These are phyloP conservation scores for Gorilla gorilla DNA, from an alignment of 2,113 vertebrate species.

Conservation along the genomic window DNA sequence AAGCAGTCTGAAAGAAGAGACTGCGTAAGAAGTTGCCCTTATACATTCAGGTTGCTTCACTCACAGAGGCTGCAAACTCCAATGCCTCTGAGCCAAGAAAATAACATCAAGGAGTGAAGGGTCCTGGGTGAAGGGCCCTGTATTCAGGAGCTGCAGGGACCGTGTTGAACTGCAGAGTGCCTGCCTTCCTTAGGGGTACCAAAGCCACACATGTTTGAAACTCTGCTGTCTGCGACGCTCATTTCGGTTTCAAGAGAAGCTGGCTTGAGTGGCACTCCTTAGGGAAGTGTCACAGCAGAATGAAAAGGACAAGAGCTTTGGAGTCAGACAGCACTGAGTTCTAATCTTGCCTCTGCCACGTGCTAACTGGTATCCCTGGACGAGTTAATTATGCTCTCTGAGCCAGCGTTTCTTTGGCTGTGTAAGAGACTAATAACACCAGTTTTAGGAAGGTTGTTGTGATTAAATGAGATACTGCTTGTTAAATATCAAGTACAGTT, in stretches of 20 bases:
- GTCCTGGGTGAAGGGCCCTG: not conserved
- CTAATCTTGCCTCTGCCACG: not conserved
- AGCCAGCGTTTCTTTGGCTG: not conserved
- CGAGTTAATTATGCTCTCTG: not conserved
- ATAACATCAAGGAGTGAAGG: not conserved
- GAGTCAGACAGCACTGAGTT: not conserved
- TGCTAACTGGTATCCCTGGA: not conserved
- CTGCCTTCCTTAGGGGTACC: not conserved
- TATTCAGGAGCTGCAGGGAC: not conserved
- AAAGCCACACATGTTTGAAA: not conserved
- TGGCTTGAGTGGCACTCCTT: not conserved
- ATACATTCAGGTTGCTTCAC: not conserved
- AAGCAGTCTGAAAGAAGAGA: not conserved
- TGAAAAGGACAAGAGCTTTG: not conserved
- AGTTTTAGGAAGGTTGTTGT: not conserved
- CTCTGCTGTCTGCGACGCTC: not conserved
- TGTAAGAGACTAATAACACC: not conserved
- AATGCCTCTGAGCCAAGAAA: not conserved
- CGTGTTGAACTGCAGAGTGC: not conserved
- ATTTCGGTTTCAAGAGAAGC: not conserved
- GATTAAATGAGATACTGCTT: not conserved
- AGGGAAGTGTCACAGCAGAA: not conserved
- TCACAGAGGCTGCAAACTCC: not conserved
- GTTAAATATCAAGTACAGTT: not conserved
- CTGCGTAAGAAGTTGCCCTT: not conserved